Evolutionary conservation across 2,888 invertebrate species (phyloP).

Genomic region (Ichneumoninae sp.): DNA sequence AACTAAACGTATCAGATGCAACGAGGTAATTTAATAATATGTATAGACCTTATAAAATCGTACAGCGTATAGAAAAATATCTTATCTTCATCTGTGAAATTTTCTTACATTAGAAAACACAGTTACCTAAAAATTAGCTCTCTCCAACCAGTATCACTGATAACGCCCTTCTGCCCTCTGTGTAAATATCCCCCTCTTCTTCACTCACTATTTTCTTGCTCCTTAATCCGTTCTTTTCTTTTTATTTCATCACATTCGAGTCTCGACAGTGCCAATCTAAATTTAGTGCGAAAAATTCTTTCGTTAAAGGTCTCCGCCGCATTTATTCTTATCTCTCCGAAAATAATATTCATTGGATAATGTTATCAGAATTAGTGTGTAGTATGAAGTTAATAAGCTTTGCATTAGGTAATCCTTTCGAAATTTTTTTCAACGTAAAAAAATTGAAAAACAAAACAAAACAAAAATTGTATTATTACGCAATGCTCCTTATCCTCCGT

Average conservation of each 20-base stretch:
- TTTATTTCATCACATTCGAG: constrained; percentile 18
- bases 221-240: neutral
- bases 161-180: neutral
- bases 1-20: constrained; percentile 68
- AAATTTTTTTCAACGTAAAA: neutral
- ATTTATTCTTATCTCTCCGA: constrained; percentile 9
- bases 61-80: constrained; percentile 54
- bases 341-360: constrained; percentile 16
- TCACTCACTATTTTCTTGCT: neutral
- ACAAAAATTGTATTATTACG: neutral
- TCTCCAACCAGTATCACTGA: constrained; percentile 24
- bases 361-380: constrained; percentile 1
- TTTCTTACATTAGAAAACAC: constrained; percentile 48
- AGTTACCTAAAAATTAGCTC: constrained; percentile 32
- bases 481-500: neutral
- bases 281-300: constrained; percentile 35
- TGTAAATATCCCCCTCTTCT: constrained; percentile 6
- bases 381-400: constrained; percentile 2
- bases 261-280: constrained; percentile 49
- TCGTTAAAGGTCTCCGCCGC: constrained; percentile 15
- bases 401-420: neutral
- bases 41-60: constrained; percentile 62
- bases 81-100: constrained; percentile 51
- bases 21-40: constrained; percentile 65
- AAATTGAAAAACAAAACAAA: neutral